phyloP scores from a whole-genome alignment of 1,140 invertebrate species.

The Lordiphosa stackelbergi region DNA sequence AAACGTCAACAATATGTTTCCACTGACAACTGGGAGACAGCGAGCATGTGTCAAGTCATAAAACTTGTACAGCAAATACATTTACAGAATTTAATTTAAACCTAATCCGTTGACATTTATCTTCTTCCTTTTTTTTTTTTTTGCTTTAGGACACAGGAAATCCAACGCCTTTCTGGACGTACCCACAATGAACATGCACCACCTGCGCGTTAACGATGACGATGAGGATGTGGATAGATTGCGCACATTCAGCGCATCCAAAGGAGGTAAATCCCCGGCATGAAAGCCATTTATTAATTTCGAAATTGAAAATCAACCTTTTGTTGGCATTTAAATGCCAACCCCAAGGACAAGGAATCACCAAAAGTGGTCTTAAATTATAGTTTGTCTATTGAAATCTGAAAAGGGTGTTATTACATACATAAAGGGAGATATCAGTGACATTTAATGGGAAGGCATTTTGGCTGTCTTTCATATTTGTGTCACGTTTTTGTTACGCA shows the following conservation, averaged over 20 bases:
- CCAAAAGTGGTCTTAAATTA: conserved; percentile 31
- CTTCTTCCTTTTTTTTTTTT: background rate
- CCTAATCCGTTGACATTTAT: conserved; percentile 2
- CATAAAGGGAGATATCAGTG: conserved; percentile 43
- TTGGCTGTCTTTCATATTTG: conserved; percentile 43
- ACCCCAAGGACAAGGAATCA: conserved; percentile 1
- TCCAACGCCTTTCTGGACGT: conserved; percentile 89
- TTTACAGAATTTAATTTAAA: conserved; percentile 19
- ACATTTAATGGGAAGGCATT: conserved; percentile 65
- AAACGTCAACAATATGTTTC: no score
- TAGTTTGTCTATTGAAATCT: conserved; percentile 55
- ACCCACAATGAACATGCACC: conserved; percentile 80
- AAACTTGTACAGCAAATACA: no score
- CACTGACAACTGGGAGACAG: no score
- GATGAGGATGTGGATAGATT: conserved; percentile 91
- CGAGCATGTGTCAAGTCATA: no score
- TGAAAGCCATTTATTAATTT: conserved; percentile 55
- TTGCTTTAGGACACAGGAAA: conserved; percentile 79
- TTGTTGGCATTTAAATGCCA: no score
- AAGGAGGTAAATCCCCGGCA: conserved; percentile 83
- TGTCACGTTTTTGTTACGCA: conserved; percentile 53
- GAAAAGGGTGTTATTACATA: conserved; percentile 47
- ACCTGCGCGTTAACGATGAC: conserved; percentile 78
- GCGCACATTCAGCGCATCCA: conserved; percentile 92
- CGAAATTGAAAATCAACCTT: conserved; percentile 62